Percentiles rank a stretch among this genome's conserved stretches.
Evolutionary conservation across 2,113 vertebrate species (phyloP).

Genomic region (Ceyx margarethae): DNA sequence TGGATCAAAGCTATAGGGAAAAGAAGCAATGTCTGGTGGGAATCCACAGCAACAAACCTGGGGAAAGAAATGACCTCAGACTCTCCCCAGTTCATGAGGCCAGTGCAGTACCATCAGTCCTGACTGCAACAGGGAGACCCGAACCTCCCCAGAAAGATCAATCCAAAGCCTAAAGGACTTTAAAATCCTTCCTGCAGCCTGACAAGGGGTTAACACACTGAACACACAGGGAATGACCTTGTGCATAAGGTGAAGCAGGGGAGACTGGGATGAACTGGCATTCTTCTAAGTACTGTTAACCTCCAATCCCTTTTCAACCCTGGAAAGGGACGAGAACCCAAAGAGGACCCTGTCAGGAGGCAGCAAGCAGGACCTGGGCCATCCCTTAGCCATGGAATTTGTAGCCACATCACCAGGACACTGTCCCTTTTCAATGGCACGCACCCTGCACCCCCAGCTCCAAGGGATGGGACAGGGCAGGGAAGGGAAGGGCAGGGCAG

Average conservation of each 20-base stretch:
- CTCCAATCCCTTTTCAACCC: not conserved
- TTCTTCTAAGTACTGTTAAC: not conserved
- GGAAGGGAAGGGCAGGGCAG: not conserved
- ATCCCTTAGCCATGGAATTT: not conserved
- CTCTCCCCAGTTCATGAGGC: not conserved
- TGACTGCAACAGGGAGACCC: not conserved
- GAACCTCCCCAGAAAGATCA: not conserved
- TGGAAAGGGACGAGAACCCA: not conserved
- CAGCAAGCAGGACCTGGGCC: not conserved
- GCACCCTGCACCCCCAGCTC: not conserved
- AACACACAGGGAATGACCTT: accelerated
- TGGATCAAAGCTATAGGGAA: not conserved
- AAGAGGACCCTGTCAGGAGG: not conserved
- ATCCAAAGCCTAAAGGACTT: not conserved
- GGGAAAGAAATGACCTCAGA: not conserved
- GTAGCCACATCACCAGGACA: not conserved
- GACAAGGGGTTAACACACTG: not conserved
- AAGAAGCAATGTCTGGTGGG: not conserved
- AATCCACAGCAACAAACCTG: not conserved
- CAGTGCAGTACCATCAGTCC: not conserved
- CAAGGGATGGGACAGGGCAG: not conserved
- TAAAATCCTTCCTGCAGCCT: not conserved
- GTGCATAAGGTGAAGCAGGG: not conserved
- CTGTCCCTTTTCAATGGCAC: not conserved
- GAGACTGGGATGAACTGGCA: not conserved